These are phyloP conservation scores for Eumacrocentrus americanus DNA, from an alignment of 2,888 invertebrate species.

Conservation along the genomic window DNA sequence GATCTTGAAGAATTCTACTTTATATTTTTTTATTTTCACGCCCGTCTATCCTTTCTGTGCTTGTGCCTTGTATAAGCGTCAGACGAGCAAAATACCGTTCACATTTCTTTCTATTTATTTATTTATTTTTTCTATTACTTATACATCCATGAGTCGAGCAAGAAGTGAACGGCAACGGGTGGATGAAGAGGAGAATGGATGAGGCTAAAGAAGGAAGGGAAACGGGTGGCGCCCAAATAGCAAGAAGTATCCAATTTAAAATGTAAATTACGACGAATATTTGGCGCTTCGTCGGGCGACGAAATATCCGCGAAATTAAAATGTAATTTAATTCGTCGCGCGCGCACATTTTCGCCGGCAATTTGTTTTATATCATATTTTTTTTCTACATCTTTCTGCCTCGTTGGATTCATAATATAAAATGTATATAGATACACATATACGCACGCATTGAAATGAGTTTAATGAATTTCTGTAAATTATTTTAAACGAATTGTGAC, in stretches of 20 bases:
- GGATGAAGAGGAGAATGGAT: background rate
- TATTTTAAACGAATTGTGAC: too few species aligned
- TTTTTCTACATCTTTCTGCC: constrained; percentile 9
- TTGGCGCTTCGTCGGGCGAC: constrained; percentile 49
- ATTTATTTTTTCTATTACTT: background rate
- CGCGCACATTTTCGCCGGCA: constrained; percentile 26
- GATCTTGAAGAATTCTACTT: constrained; percentile 2
- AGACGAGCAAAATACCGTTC: constrained; percentile 11
- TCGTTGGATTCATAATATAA: too few species aligned
- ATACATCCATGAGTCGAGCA: background rate
- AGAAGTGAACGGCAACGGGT: background rate
- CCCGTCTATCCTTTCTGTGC: background rate
- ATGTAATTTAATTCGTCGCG: constrained; percentile 56
- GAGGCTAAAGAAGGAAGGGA: background rate
- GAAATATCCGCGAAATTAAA: constrained; percentile 60
- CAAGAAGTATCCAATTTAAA: constrained; percentile 56
- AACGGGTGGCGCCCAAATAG: constrained; percentile 27
- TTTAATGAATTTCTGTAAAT: too few species aligned
- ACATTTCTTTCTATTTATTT: too few species aligned
- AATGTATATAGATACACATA: too few species aligned
- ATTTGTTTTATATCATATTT: constrained; percentile 21
- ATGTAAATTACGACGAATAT: constrained; percentile 57
- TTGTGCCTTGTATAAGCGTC: background rate
- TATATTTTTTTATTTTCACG: background rate
- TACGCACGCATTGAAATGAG: too few species aligned